phyloP scores from a whole-genome alignment of 2,797 vertebrate species.

The Sylvia borin region DNA sequence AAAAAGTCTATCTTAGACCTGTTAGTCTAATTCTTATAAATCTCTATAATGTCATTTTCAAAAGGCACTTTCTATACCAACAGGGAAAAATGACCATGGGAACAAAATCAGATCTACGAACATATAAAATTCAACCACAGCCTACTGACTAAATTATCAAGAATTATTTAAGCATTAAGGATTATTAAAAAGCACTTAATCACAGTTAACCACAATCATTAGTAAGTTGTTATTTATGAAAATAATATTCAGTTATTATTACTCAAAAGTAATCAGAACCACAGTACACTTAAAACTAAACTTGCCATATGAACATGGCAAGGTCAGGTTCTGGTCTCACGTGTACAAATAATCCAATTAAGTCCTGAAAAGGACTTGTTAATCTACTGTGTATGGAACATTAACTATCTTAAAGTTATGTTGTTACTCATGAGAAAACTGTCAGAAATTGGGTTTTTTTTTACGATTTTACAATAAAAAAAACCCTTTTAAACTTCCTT shows the following conservation, averaged over 20 bases:
- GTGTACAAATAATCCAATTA: not conserved
- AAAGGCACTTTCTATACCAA: not conserved
- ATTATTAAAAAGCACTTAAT: not conserved
- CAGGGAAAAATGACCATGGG: not conserved
- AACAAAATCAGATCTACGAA: not conserved
- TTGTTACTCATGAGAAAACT: not conserved
- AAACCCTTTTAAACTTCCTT: not conserved
- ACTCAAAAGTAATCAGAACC: not conserved
- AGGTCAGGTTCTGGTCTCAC: not conserved
- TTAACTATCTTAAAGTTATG: not conserved
- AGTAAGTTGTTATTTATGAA: not conserved
- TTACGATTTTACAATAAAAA: not conserved
- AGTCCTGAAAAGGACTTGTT: not conserved
- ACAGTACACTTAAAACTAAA: not conserved
- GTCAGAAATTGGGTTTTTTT: not conserved
- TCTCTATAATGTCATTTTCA: not conserved
- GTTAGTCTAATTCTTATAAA: not conserved
- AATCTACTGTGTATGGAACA: not conserved
- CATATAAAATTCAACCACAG: not conserved
- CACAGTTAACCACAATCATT: not conserved
- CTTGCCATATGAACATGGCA: not conserved
- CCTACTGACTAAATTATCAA: not conserved
- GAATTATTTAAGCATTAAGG: not conserved
- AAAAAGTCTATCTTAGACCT: not conserved
- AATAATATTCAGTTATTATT: not conserved